A percentile compares a stretch with the other conserved stretches of the same genome.
Conservation (phyloP, 2,888 invertebrate species). For the Monoplex corrugatus region DNA sequence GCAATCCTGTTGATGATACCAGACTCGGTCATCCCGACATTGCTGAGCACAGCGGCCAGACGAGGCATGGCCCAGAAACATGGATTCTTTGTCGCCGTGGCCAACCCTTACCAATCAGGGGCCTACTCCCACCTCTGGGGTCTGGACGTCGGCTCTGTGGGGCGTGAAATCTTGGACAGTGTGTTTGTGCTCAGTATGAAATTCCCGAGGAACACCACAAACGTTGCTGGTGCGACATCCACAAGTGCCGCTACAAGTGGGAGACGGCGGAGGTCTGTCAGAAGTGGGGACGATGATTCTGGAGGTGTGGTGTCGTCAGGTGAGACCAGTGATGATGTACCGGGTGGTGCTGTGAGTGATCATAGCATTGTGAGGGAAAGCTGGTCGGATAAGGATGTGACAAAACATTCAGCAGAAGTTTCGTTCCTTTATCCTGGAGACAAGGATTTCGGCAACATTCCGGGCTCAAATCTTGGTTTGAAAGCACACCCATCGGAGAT, state of each 20-base stretch:
- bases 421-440: too few relatives aligned
- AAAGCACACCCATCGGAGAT: too few relatives aligned
- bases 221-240: neutral
- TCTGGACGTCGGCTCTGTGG: neutral
- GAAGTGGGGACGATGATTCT: neutral
- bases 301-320: neutral
- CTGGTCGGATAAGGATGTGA: neutral
- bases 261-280: neutral
- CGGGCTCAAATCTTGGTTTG: too few relatives aligned
- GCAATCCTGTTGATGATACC: neutral
- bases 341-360: neutral
- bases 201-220: neutral
- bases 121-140: neutral
- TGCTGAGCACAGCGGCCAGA: constrained; percentile 46
- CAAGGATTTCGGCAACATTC: too few relatives aligned
- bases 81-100: constrained; percentile 47
- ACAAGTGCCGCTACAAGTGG: neutral
- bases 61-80: constrained; percentile 47
- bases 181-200: constrained; percentile 18
- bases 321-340: neutral
- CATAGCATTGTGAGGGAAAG: neutral
- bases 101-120: constrained; percentile 49
- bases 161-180: constrained; percentile 30
- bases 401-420: too few relatives aligned
- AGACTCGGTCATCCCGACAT: constrained; percentile 27